A percentile compares a stretch with the other conserved stretches of the same genome.
phyloP scores from a whole-genome alignment of 2,888 invertebrate genomes.

The Leptothorax acervorum region DNA sequence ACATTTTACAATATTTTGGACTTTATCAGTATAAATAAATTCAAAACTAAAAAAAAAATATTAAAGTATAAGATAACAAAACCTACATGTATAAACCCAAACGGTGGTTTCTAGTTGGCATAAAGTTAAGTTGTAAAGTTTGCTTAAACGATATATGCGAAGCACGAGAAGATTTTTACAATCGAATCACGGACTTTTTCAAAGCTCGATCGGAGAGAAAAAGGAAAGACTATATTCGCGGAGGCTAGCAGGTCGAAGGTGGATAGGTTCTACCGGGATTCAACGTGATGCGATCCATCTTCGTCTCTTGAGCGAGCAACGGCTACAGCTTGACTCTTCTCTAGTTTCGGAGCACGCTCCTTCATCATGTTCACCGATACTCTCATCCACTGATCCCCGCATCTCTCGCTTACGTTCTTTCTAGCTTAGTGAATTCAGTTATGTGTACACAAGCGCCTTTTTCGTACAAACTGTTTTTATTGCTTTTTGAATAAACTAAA shows the following conservation, averaged over 20 bases:
- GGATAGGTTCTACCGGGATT: conserved; percentile 77
- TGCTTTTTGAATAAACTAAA: conserved; percentile 14
- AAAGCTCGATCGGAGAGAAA: conserved; percentile 25
- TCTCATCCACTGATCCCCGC: conserved; percentile 62
- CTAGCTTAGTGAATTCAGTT: conserved; percentile 31
- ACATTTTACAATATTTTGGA: neutral
- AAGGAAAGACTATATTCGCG: conserved; percentile 53
- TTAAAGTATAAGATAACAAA: neutral
- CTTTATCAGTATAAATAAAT: neutral
- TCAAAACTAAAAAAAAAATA: neutral
- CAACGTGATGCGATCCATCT: conserved; percentile 79
- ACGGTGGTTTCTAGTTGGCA: neutral
- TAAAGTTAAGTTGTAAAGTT: conserved; percentile 5
- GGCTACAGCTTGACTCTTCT: conserved; percentile 62
- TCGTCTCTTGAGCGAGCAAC: conserved; percentile 75
- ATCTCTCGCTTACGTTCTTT: conserved; percentile 42
- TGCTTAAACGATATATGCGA: conserved; percentile 18
- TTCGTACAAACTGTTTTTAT: conserved; percentile 22
- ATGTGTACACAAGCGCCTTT: conserved; percentile 15
- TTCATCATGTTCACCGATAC: conserved; percentile 77
- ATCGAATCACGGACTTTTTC: conserved; percentile 48
- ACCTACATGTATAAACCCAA: neutral
- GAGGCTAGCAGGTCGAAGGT: conserved; percentile 73
- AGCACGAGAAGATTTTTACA: conserved; percentile 24
- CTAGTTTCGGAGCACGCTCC: conserved; percentile 66